A percentile compares a stretch with the other conserved stretches of the same genome.
Conservation (phyloP, 64 coral and sea anemone species). For the Catalaphyllia jardinei region DNA sequence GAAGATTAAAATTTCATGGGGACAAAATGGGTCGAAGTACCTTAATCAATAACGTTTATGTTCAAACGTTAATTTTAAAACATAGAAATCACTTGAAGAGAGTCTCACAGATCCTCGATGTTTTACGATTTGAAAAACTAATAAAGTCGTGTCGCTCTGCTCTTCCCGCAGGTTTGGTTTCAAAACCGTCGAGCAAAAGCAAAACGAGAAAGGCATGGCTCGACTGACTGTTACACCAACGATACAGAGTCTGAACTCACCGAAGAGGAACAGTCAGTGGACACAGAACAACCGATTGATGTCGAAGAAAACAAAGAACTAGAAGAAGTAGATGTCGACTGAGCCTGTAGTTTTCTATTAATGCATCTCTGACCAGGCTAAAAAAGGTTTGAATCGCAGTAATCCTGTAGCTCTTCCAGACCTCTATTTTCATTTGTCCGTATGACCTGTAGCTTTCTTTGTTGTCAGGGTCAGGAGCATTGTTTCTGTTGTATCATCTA, state of each 20-base stretch:
- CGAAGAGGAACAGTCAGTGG: not conserved
- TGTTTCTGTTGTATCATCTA: no score
- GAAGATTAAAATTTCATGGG: no score
- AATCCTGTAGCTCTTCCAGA: no score
- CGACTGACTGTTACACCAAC: conserved; percentile 15
- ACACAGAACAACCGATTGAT: not conserved
- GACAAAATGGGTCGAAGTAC: no score
- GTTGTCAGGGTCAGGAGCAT: no score
- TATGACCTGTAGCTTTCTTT: no score
- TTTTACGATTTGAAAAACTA: not conserved
- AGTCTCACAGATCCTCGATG: no score
- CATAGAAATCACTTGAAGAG: no score
- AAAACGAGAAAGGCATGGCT: conserved; percentile 64
- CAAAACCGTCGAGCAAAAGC: conserved; percentile 94
- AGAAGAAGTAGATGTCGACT: not conserved
- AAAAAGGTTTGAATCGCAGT: not conserved
- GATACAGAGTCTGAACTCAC: conserved; percentile 38
- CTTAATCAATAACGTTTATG: no score
- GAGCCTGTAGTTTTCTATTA: not conserved
- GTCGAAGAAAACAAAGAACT: conserved; percentile 18
- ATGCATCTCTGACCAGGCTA: not conserved
- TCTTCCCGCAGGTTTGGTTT: conserved; percentile 82
- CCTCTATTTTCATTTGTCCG: no score
- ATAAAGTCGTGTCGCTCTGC: no score
- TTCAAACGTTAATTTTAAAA: no score